Evolutionary conservation across 2,113 vertebrate genomes (phyloP).

Genomic region (Psophia crepitans): DNA sequence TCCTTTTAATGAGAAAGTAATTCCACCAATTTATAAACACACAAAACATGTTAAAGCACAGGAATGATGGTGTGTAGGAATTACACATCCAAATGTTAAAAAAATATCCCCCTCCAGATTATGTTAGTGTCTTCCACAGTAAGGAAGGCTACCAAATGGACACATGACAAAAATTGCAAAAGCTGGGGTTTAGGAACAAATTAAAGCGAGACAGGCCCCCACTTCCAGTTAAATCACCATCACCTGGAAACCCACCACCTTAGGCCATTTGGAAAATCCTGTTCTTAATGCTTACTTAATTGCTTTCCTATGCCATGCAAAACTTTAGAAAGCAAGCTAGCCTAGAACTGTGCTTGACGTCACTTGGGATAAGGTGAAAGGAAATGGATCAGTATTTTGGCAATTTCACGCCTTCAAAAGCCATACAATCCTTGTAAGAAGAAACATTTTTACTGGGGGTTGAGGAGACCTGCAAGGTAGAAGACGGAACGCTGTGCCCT

Average conservation of each 20-base stretch:
- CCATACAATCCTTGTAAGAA: neutral
- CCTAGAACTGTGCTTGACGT: neutral
- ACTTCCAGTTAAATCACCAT: neutral
- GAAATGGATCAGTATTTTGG: neutral
- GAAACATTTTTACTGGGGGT: neutral
- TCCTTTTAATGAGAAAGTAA: slow-evolving; percentile 60
- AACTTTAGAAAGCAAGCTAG: neutral
- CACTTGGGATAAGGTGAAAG: neutral
- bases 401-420: neutral
- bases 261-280: neutral
- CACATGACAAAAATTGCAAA: neutral
- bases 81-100: neutral
- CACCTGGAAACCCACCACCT: neutral
- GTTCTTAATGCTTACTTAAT: neutral
- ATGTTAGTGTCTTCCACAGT: neutral
- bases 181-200: neutral
- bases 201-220: neutral
- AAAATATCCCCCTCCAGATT: neutral
- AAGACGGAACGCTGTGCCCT: neutral
- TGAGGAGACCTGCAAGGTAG: neutral
- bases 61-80: neutral
- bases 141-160: neutral
- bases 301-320: neutral
- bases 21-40: slow-evolving; percentile 42
- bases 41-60: slow-evolving; percentile 14